These are phyloP conservation scores for Erebia epiphron DNA, from an alignment of 2,888 invertebrate species.

Conservation along the genomic window DNA sequence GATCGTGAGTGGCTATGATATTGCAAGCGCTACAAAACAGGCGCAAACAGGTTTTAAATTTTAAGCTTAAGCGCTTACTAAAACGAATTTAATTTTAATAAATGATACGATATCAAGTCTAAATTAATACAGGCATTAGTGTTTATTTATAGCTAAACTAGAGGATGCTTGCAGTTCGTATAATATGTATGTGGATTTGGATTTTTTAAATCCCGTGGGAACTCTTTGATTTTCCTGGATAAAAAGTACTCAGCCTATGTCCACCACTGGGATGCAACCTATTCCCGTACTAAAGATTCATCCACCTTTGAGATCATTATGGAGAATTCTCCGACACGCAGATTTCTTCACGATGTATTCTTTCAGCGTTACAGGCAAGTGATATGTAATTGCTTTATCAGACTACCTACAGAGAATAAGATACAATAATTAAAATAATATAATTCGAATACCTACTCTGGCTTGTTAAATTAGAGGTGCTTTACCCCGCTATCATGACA, in stretches of 20 bases:
- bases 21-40: slow-evolving; percentile 56
- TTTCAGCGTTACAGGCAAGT: background rate
- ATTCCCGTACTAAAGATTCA: too few species aligned
- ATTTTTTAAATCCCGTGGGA: too few species aligned
- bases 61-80: background rate
- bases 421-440: slow-evolving; percentile 15
- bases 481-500: slow-evolving; percentile 40
- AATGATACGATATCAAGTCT: background rate
- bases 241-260: too few species aligned
- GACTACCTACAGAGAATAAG: slow-evolving; percentile 5
- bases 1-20: slow-evolving; percentile 43
- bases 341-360: too few species aligned
- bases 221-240: too few species aligned
- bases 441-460: slow-evolving; percentile 26
- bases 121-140: background rate
- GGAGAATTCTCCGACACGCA: too few species aligned
- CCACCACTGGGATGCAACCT: too few species aligned
- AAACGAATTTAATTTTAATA: background rate
- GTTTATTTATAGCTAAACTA: background rate
- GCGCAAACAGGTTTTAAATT: slow-evolving; percentile 46
- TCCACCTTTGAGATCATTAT: too few species aligned
- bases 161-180: too few species aligned
- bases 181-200: too few species aligned
- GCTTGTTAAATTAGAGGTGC: slow-evolving; percentile 39
- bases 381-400: slow-evolving; percentile 17